Evolutionary conservation across 2,888 invertebrate genomes (phyloP).

Genomic region (Chloromyia formosa): DNA sequence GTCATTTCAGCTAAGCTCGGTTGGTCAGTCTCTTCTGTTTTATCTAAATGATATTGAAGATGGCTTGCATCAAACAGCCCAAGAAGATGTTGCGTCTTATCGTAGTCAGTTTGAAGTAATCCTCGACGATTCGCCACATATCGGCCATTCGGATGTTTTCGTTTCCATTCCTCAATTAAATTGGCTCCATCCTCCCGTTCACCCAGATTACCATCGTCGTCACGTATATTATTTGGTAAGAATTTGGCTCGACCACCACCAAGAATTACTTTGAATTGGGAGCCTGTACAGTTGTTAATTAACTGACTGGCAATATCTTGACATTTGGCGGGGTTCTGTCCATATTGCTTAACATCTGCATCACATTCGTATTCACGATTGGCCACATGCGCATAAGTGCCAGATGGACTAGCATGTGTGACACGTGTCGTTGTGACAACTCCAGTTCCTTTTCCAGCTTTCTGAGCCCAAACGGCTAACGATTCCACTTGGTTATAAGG

Average conservation of each 20-base stretch:
- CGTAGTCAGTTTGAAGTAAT: slow-evolving; percentile 65
- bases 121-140: slow-evolving; percentile 70
- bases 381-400: slow-evolving; percentile 70
- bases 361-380: slow-evolving; percentile 80
- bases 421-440: slow-evolving; percentile 81
- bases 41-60: slow-evolving; percentile 68
- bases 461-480: slow-evolving; percentile 74
- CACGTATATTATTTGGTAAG: slow-evolving; percentile 66
- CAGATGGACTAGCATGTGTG: slow-evolving; percentile 82
- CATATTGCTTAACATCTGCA: slow-evolving; percentile 66
- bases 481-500: slow-evolving; percentile 71
- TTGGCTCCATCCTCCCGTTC: slow-evolving; percentile 72
- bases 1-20: slow-evolving; percentile 77
- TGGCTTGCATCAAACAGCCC: slow-evolving; percentile 68
- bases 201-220: slow-evolving; percentile 66
- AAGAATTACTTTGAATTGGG: slow-evolving; percentile 76
- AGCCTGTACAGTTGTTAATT: slow-evolving; percentile 72
- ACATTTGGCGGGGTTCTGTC: slow-evolving; percentile 67
- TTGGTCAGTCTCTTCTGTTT: slow-evolving; percentile 64
- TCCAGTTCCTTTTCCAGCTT: slow-evolving; percentile 68
- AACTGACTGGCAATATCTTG: slow-evolving; percentile 80
- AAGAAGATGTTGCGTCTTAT: slow-evolving; percentile 67
- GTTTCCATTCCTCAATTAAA: slow-evolving; percentile 74
- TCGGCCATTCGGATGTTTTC: slow-evolving; percentile 64
- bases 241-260: slow-evolving; percentile 79